These are phyloP conservation scores for Apoda limacodes DNA, from an alignment of 2,888 invertebrate species.

Conservation along the genomic window DNA sequence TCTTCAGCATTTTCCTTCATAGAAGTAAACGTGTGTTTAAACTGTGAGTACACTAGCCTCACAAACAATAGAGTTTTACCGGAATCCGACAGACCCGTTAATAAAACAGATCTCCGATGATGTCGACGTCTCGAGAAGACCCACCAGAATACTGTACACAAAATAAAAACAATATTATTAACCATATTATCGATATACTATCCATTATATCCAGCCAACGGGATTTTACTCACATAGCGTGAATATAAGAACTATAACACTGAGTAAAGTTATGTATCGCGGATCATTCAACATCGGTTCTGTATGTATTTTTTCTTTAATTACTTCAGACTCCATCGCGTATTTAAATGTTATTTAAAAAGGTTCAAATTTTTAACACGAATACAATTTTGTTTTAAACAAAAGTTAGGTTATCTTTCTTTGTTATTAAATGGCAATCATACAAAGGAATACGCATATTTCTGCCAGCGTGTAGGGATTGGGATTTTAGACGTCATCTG, in stretches of 20 bases:
- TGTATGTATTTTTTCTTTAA: slow-evolving; percentile 57
- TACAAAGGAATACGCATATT: too few relatives aligned
- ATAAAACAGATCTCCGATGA: slow-evolving; percentile 74
- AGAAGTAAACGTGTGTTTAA: slow-evolving; percentile 86
- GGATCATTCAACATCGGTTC: slow-evolving; percentile 57
- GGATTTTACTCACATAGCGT: slow-evolving; percentile 53
- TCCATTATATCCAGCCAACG: too few relatives aligned
- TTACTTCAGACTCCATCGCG: slow-evolving; percentile 53
- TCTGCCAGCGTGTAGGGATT: too few relatives aligned
- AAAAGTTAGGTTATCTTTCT: too few relatives aligned
- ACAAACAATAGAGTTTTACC: slow-evolving; percentile 93
- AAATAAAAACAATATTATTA: too few relatives aligned
- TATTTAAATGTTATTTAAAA: neutral
- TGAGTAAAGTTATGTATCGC: slow-evolving; percentile 59
- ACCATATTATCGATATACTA: too few relatives aligned
- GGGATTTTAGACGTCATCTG: too few relatives aligned
- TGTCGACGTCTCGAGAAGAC: slow-evolving; percentile 71
- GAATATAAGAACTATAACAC: slow-evolving; percentile 47
- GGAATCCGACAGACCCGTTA: slow-evolving; percentile 89
- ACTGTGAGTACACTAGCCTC: slow-evolving; percentile 78
- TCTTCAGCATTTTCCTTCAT: slow-evolving; percentile 87
- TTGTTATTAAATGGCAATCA: too few relatives aligned
- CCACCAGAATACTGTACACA: slow-evolving; percentile 69
- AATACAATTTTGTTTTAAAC: too few relatives aligned
- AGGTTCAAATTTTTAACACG: too few relatives aligned